Evolutionary conservation across 2,113 vertebrate genomes (phyloP).

Genomic region (Holacanthus passer): DNA sequence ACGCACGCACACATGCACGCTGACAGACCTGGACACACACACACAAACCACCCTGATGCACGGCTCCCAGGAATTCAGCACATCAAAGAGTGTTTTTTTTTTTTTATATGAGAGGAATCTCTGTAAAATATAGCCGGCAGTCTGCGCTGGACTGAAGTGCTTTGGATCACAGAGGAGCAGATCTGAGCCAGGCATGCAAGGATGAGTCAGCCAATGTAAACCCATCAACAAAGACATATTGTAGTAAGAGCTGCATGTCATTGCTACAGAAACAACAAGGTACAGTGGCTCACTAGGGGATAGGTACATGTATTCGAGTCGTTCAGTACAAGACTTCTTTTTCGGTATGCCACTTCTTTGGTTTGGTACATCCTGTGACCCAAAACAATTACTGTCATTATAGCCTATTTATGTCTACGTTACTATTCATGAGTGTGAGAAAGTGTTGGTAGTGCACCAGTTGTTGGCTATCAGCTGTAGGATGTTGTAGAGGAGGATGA

Average conservation of each 20-base stretch:
- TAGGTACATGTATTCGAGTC: background rate
- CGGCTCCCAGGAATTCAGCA: slow-evolving; percentile 62
- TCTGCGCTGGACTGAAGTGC: slow-evolving; percentile 27
- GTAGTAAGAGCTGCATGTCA: background rate
- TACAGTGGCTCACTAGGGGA: background rate
- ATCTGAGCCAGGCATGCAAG: slow-evolving; percentile 11
- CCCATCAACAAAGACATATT: slow-evolving; percentile 16
- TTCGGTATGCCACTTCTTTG: background rate
- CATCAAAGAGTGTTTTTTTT: slow-evolving; percentile 53
- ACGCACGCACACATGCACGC: slow-evolving; percentile 39
- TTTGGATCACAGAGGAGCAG: slow-evolving; percentile 17
- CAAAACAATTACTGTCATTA: too few relatives aligned
- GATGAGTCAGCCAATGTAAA: slow-evolving; percentile 18
- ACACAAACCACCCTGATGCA: slow-evolving; percentile 11
- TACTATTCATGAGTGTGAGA: too few relatives aligned
- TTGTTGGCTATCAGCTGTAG: too few relatives aligned
- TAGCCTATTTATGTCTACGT: too few relatives aligned
- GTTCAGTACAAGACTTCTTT: background rate
- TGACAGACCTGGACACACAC: slow-evolving; percentile 47
- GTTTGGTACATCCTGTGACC: too few relatives aligned
- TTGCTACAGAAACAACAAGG: background rate
- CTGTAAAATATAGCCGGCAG: slow-evolving; percentile 37
- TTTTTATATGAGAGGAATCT: slow-evolving; percentile 44
- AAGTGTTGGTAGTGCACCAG: too few relatives aligned
- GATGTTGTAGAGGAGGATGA: too few relatives aligned